phyloP scores from a whole-genome alignment of 2,113 vertebrate genomes.

The Myiopsitta monachus region DNA sequence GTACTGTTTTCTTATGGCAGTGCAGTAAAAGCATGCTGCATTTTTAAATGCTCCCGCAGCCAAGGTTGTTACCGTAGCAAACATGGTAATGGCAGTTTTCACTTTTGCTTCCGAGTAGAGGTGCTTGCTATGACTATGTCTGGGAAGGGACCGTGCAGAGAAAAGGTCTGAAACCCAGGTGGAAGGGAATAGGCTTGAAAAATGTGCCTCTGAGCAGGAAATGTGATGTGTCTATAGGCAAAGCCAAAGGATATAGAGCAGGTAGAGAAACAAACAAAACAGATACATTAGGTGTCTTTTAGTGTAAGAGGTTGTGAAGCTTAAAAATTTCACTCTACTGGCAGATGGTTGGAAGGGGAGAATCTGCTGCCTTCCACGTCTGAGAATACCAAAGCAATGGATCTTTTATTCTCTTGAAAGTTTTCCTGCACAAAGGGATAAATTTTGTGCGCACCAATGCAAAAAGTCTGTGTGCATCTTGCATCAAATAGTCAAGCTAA shows the following conservation, averaged over 20 bases:
- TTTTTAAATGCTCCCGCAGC: neutral
- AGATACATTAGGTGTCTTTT: neutral
- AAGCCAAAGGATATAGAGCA: neutral
- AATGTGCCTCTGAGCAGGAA: neutral
- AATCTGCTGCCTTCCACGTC: neutral
- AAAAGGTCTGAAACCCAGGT: neutral
- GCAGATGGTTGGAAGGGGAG: neutral
- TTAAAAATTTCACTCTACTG: neutral
- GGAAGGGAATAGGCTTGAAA: neutral
- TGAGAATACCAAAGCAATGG: neutral
- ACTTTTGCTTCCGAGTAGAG: neutral
- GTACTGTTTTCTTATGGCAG: neutral
- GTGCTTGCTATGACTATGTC: neutral
- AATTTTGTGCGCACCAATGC: neutral
- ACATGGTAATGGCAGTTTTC: neutral
- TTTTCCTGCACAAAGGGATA: conserved; percentile 3
- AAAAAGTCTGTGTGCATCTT: conserved; percentile 13
- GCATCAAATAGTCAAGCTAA: conserved; percentile 10
- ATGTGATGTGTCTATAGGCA: neutral
- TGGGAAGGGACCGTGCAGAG: neutral
- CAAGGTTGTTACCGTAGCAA: neutral
- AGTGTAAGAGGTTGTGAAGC: neutral
- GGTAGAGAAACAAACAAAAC: neutral
- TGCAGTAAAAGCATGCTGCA: neutral
- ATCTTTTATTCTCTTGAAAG: neutral